phyloP scores from a whole-genome alignment of 2,888 invertebrate genomes.

The Copidosoma aretas region DNA sequence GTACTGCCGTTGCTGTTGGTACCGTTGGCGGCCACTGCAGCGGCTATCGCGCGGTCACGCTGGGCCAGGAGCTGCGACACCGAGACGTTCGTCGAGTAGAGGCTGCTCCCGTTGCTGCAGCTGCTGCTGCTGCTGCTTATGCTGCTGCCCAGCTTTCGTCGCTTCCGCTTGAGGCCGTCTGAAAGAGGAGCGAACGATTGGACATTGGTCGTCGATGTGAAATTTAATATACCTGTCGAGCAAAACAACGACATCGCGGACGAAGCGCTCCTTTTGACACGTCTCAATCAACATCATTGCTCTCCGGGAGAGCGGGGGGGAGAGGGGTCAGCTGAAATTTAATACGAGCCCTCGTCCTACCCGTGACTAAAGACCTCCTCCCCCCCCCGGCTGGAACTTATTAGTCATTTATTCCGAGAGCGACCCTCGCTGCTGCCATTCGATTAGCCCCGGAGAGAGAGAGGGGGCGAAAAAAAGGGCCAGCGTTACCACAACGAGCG shows the following conservation, averaged over 20 bases:
- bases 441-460: background rate
- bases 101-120: conserved; percentile 63
- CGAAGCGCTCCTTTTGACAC: no score
- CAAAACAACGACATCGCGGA: background rate
- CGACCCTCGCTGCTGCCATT: background rate
- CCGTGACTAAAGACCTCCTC: no score
- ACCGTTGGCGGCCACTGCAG: conserved; percentile 44
- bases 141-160: conserved; percentile 71
- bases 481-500: no score
- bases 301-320: no score
- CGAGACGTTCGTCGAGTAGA: conserved; percentile 69
- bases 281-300: no score
- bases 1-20: conserved; percentile 1
- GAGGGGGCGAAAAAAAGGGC: background rate
- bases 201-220: no score
- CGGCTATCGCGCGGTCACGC: conserved; percentile 64
- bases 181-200: no score
- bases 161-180: conserved; percentile 67
- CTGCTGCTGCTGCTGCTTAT: conserved; percentile 65
- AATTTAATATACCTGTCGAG: no score
- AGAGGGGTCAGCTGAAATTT: no score
- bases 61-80: conserved; percentile 73
- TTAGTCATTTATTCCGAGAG: no score
- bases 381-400: no score
- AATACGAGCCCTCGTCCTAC: no score